Conservation (phyloP, 2,797 vertebrate species). For the Orientallactaga sibirica region DNA sequence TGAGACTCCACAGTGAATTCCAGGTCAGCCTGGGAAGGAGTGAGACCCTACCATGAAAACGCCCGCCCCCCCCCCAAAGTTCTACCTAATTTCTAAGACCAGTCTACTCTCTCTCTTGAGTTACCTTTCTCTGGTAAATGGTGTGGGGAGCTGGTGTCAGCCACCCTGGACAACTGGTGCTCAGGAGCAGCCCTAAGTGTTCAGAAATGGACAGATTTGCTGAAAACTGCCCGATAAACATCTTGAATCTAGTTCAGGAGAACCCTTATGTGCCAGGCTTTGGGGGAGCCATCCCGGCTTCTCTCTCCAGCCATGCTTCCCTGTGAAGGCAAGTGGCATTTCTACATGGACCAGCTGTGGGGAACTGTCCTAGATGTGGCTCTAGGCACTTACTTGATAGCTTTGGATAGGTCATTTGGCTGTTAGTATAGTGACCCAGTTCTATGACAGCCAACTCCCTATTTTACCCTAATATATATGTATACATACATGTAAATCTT, state of each 20-base stretch:
- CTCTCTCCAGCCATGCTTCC: neutral
- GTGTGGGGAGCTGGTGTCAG: neutral
- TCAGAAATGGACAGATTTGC: neutral
- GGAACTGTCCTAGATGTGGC: neutral
- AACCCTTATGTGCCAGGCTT: neutral
- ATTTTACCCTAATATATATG: neutral
- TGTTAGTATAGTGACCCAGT: constrained; percentile 4
- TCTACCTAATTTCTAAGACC: neutral
- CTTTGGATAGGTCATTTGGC: constrained; percentile 3
- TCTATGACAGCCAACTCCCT: neutral
- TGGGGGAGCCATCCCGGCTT: neutral
- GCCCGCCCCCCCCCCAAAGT: no score
- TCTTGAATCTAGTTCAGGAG: neutral
- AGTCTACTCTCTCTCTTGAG: neutral
- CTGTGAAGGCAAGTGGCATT: neutral
- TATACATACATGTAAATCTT: constrained; percentile 3
- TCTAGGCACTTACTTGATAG: neutral
- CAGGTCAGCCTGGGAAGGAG: no score
- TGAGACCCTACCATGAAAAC: no score
- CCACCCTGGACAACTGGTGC: neutral
- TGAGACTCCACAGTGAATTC: no score
- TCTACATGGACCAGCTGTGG: neutral
- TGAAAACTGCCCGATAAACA: neutral
- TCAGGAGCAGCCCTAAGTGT: neutral
- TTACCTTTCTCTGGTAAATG: neutral